These are phyloP conservation scores for Enteromius viviparus DNA, from an alignment of 2,797 vertebrate genomes.

Conservation along the genomic window DNA sequence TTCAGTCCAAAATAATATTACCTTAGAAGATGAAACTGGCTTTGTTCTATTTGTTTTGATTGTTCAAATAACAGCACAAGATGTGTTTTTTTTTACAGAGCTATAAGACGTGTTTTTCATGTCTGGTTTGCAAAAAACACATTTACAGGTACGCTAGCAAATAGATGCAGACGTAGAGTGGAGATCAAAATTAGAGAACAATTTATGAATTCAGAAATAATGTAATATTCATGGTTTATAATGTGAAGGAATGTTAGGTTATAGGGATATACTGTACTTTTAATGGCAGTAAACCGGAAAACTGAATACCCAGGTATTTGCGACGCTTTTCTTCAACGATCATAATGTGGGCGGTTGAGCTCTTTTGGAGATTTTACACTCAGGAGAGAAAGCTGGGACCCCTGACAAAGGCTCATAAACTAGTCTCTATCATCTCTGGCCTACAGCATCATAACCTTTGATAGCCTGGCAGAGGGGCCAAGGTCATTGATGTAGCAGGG, in stretches of 20 bases:
- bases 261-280: not conserved
- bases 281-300: not conserved
- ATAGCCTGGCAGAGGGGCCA: slow-evolving; percentile 41
- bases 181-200: not conserved
- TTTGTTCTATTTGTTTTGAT: slow-evolving; percentile 17
- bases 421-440: slow-evolving; percentile 52
- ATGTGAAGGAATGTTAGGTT: too few species aligned
- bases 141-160: not conserved
- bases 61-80: not conserved
- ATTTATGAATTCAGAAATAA: too few species aligned
- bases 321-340: not conserved
- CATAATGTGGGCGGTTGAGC: not conserved
- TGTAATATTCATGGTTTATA: too few species aligned
- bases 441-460: slow-evolving; percentile 49
- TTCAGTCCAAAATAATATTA: slow-evolving; percentile 11
- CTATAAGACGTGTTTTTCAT: slow-evolving; percentile 1
- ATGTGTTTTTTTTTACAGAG: not conserved
- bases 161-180: not conserved
- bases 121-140: not conserved
- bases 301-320: not conserved
- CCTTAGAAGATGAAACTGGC: slow-evolving; percentile 12
- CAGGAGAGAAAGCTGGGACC: not conserved
- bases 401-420: slow-evolving; percentile 47
- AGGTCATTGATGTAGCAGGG: slow-evolving; percentile 34
- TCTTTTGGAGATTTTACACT: not conserved